Conservation (phyloP, 2,113 vertebrate species). For the Sapajus apella region DNA sequence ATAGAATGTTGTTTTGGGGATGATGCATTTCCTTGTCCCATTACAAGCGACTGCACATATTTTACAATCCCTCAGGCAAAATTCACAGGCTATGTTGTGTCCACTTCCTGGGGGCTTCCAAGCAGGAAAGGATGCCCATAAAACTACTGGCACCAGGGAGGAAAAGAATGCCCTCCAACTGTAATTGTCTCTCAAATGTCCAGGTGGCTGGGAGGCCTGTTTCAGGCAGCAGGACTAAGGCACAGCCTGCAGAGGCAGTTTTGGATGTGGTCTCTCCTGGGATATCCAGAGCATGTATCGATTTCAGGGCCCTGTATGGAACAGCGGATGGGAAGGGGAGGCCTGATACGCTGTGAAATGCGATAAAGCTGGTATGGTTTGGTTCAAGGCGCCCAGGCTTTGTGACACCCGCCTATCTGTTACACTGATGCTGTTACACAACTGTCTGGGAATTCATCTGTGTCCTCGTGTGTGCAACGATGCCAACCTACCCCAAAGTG, state of each 20-base stretch:
- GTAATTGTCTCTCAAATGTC: neutral
- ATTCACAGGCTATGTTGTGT: neutral
- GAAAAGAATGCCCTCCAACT: neutral
- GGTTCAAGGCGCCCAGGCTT: slow-evolving; percentile 5
- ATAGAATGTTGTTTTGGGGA: neutral
- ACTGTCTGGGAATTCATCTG: slow-evolving; percentile 74
- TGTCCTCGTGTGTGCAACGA: neutral
- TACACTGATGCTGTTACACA: slow-evolving; percentile 63
- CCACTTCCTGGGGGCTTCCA: neutral
- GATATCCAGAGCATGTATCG: neutral
- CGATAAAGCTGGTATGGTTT: slow-evolving; percentile 57
- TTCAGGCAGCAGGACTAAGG: neutral
- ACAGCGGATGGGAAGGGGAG: neutral
- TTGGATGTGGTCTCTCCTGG: slow-evolving; percentile 19
- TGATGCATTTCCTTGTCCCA: neutral
- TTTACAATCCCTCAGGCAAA: neutral
- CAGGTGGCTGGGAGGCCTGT: neutral
- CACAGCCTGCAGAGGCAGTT: neutral
- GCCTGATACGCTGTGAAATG: slow-evolving; percentile 71
- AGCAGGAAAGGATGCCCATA: slow-evolving; percentile 1
- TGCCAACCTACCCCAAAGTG: slow-evolving; percentile 52
- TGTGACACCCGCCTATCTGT: slow-evolving; percentile 69
- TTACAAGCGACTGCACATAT: neutral
- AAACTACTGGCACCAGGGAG: neutral
- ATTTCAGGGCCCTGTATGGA: slow-evolving; percentile 40